Base-by-base conservation (phyloP, 2,888 invertebrate species). In the Chouioia cunea region DNA sequence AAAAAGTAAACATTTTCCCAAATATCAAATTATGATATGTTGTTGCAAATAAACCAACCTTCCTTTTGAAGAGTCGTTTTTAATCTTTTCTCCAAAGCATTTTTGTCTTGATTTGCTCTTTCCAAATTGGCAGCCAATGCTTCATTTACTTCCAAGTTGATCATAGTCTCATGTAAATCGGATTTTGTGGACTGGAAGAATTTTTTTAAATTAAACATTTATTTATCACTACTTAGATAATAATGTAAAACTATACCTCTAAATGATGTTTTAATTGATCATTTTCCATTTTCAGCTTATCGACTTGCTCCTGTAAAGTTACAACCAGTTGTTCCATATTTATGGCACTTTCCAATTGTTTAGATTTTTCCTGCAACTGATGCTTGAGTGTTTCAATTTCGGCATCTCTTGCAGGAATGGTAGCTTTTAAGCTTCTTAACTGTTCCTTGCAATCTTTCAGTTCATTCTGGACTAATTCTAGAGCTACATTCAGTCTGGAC, bases 361-460 rank as follows among this genome's bases (percentile, higher is more conserved):
- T 88, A 0, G 88, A 86, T 73, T 88, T 87, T 48, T 88, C 87
- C 74, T 87, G 88, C 63, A 90, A 85, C 70, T 89, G 87, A 74
- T 82, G 84, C 46, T 87, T 86, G 18, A 87, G 75, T 18, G 80
- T 80, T 74, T 87, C 86, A 16, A 89, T 86, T 73, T 89, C 89
- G 0, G 87, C 86, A 23, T 85, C 85, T 20, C 84, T 79, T 0
- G 82, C 85, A 44, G 85, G 85, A 71, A 85, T 81, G 56, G 82
- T 83, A 2, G 81, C 85, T 58, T 82, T 83, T 44, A 83, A 76
- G 60, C 80, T 83, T 47, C 83, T 77, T 60, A 85, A 74, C 66
- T 85, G 83, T 76, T 85, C 85, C 63, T 85, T 82, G 77, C 81
- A 83, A 68, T 85, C 84, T 59, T 80, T 84, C 8, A 85, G 69